Evolutionary conservation across 2,113 vertebrate genomes (phyloP).

Genomic region (Elgaria multicarinata): DNA sequence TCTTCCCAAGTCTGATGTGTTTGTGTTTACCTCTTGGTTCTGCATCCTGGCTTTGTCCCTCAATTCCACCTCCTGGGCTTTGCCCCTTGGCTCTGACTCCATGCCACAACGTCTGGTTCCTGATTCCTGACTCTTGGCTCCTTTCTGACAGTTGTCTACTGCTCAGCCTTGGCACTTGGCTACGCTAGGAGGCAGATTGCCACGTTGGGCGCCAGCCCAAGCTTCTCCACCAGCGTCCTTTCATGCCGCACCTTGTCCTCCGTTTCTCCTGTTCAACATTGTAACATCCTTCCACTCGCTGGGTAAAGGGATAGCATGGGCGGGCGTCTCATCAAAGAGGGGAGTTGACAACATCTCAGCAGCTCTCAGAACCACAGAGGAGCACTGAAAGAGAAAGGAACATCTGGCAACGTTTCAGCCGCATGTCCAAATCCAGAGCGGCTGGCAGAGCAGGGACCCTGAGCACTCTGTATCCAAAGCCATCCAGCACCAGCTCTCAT

Average conservation of each 20-base stretch:
- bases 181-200: background rate
- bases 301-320: background rate
- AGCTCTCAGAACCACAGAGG: too few species aligned
- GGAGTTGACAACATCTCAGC: background rate
- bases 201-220: background rate
- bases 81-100: background rate
- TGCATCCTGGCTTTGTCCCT: too few species aligned
- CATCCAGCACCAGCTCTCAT: background rate
- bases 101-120: too few species aligned
- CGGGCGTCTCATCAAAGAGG: background rate
- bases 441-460: too few species aligned
- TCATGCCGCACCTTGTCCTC: too few species aligned
- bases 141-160: too few species aligned
- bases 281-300: background rate
- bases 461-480: fast-evolving
- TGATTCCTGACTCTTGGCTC: too few species aligned
- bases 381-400: background rate
- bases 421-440: background rate
- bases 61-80: too few species aligned
- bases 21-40: too few species aligned
- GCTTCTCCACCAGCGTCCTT: too few species aligned
- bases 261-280: background rate
- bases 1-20: too few species aligned
- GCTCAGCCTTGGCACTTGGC: too few species aligned
- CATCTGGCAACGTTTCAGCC: background rate